A percentile compares a stretch with the other conserved stretches of the same genome.
These are phyloP conservation scores for Blera fallax DNA, from an alignment of 2,888 invertebrate species.

Conservation along the genomic window DNA sequence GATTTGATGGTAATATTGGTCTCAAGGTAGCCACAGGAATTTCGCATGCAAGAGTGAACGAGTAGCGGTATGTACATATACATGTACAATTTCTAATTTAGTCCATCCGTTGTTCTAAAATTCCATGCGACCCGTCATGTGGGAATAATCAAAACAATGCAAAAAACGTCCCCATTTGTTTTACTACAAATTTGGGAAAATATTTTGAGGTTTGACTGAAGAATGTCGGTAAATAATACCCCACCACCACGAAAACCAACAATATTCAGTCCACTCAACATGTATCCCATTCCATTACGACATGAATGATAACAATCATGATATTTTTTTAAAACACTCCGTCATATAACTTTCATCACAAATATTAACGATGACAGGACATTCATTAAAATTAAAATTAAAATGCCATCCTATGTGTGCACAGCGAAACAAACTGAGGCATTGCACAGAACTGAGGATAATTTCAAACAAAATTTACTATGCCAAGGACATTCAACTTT, in stretches of 20 bases:
- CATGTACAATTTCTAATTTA: too few relatives aligned
- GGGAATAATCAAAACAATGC: too few relatives aligned
- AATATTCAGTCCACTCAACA: neutral
- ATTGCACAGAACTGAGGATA: slow-evolving; percentile 21
- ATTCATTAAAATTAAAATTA: slow-evolving; percentile 54
- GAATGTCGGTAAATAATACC: neutral
- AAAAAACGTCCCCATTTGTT: too few relatives aligned
- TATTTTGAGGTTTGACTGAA: neutral
- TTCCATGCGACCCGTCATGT: too few relatives aligned
- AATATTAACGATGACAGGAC: slow-evolving; percentile 52
- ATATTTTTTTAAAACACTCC: neutral
- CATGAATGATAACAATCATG: slow-evolving; percentile 12
- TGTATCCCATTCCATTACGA: slow-evolving; percentile 1
- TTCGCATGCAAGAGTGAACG: too few relatives aligned
- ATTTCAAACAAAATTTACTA: slow-evolving; percentile 13
- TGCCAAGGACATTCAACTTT: slow-evolving; percentile 58
- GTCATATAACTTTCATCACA: slow-evolving; percentile 38
- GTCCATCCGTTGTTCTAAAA: too few relatives aligned
- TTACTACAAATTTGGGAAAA: too few relatives aligned
- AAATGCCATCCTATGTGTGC: slow-evolving; percentile 6
- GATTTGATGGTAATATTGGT: too few relatives aligned
- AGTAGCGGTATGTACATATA: too few relatives aligned
- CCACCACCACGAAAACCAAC: neutral
- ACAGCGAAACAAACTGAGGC: neutral
- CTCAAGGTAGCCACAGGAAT: too few relatives aligned